A percentile compares a stretch with the other conserved stretches of the same genome.
Conservation (phyloP, 2,113 vertebrate genomes). For the Lagopus leucura region DNA sequence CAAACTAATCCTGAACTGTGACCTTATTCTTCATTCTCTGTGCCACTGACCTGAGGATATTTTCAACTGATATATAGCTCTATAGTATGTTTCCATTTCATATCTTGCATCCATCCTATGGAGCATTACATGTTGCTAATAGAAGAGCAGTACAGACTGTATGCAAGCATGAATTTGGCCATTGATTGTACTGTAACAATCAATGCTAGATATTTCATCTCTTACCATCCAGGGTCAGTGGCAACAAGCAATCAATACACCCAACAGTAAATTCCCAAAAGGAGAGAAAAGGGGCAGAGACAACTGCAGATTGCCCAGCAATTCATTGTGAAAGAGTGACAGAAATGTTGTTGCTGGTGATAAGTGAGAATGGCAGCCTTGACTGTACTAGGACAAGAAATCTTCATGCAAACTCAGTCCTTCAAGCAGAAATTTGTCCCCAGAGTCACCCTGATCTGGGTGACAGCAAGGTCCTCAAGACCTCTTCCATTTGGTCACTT, state of each 20-base stretch:
- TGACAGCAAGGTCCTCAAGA: background rate
- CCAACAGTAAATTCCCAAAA: background rate
- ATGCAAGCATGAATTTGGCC: background rate
- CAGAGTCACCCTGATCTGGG: background rate
- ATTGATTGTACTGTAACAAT: background rate
- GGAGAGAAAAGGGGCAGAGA: background rate
- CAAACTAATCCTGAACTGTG: background rate
- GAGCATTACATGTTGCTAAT: background rate
- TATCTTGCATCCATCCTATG: background rate
- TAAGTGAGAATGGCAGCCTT: background rate
- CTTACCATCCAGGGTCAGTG: background rate
- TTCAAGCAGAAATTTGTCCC: background rate
- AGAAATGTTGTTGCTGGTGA: background rate
- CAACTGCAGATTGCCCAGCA: background rate
- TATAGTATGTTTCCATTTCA: background rate
- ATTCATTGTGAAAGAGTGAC: background rate
- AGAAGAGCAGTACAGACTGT: background rate
- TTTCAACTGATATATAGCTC: background rate
- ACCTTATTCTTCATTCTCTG: background rate
- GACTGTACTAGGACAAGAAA: background rate
- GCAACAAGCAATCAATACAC: background rate
- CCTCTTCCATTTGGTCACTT: background rate
- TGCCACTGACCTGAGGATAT: background rate
- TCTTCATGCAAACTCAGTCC: rapidly evolving
- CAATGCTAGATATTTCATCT: background rate